Base-by-base conservation (phyloP, 2,888 invertebrate species). In the Rotaria socialis region DNA sequence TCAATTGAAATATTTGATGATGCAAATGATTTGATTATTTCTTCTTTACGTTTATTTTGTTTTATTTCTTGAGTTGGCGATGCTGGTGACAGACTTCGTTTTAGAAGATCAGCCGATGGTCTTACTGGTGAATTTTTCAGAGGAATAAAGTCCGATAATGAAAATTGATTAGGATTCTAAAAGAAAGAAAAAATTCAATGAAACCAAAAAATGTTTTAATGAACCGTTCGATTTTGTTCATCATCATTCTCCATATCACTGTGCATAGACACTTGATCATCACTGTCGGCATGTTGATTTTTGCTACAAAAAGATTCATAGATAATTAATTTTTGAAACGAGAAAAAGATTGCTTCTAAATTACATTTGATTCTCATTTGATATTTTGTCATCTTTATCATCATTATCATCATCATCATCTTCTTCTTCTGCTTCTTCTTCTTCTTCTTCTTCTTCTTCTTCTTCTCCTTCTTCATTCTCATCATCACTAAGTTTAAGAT, bases 301-400 rank as follows among this genome's bases (percentile, higher is more conserved):
- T 67, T 27, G 16, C 67, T 67, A 7, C 0, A 35, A 67, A 41
- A 67, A 35, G 4, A 27, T 14, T 16, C 50, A 35, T 35, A 35
- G 60, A 60, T 4, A 60, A n/a, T n/a, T 27, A n/a, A 19, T 2
- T 35, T 67, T 41, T 67, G 1, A 19, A 22, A 22, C 22, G 22
- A 22, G 22, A 22, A 22, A 22, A 7, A 6, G 5, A 55, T 22
- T 55, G 22, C 5, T 55, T 7, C 35, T 5, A 60, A 60, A 3
- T 67, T 67, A 67, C 67, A 41, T 67, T 67, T 35, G 67, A 67
- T 67, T 41, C 35, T 67, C 67, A 67, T 67, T 67, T 67, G 67
- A 5, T 67, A 67, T 35, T 35, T 35, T 67, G 4, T 67, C 35
- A 67, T 35, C 67, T 4, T 67, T 27, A 67, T 67, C 35, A 67